These are phyloP conservation scores for Lepidonotus clava DNA, from an alignment of 2,888 invertebrate species.

Conservation along the genomic window DNA sequence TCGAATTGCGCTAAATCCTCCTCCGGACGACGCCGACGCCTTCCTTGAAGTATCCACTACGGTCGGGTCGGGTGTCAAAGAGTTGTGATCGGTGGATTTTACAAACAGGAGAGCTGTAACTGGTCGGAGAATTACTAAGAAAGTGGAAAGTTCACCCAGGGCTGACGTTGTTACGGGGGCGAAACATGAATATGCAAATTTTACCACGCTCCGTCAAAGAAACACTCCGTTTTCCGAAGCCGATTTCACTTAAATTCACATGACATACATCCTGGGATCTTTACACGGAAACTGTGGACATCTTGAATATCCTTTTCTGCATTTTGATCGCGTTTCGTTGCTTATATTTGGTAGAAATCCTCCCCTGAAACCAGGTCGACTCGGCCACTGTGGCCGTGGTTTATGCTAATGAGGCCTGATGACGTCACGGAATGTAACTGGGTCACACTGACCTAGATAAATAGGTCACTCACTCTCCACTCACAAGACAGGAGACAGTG, in stretches of 20 bases:
- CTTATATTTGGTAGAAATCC: neutral
- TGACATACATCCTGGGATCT: neutral
- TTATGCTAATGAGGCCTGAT: conserved; percentile 24
- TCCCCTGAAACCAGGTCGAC: neutral
- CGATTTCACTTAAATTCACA: neutral
- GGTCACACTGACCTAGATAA: neutral
- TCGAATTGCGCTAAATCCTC: neutral
- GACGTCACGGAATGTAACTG: conserved; percentile 23
- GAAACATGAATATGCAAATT: conserved; percentile 33
- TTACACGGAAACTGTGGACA: neutral
- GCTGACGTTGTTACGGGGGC: neutral
- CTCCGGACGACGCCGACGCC: neutral
- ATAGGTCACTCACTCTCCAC: neutral
- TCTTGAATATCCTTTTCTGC: neutral
- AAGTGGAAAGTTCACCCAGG: conserved; percentile 49
- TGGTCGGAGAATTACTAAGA: conserved; percentile 7
- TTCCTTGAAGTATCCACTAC: neutral
- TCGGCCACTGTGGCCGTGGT: neutral
- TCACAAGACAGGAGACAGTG: neutral
- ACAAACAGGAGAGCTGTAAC: neutral
- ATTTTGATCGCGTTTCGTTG: neutral
- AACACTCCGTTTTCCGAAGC: neutral
- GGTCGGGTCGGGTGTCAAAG: neutral
- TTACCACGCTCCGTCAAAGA: neutral
- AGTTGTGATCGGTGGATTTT: too few relatives aligned